These are phyloP conservation scores for Polydrusus tereticollis DNA, from an alignment of 2,888 invertebrate species.

Conservation along the genomic window DNA sequence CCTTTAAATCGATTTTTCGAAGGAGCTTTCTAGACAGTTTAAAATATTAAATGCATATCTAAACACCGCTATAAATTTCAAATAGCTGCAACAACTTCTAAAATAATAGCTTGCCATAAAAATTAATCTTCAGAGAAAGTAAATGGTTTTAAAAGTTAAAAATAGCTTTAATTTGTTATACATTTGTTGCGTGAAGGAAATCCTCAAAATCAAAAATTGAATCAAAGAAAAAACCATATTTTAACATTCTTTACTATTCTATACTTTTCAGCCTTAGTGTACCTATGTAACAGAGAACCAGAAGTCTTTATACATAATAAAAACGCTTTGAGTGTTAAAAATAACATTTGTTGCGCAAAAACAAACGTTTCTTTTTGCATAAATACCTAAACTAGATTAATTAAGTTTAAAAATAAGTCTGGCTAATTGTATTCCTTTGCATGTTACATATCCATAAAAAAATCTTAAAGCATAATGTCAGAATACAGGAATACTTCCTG, in stretches of 20 bases:
- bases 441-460: constrained; percentile 13
- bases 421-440: constrained; percentile 19
- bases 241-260: too few relatives aligned
- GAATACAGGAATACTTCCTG: neutral
- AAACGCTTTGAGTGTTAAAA: too few relatives aligned
- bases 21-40: neutral
- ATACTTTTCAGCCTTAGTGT: too few relatives aligned
- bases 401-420: constrained; percentile 11
- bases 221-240: too few relatives aligned
- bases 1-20: neutral
- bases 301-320: too few relatives aligned
- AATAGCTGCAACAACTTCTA: neutral
- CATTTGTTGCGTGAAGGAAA: constrained; percentile 27
- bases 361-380: constrained; percentile 14
- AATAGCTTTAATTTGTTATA: constrained; percentile 1
- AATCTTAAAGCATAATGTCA: neutral
- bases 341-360: too few relatives aligned
- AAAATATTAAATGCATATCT: constrained; percentile 6
- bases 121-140: constrained; percentile 23
- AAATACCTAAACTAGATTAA: constrained; percentile 16
- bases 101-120: constrained; percentile 14
- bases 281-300: too few relatives aligned
- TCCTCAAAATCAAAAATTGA: too few relatives aligned
- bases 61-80: constrained; percentile 3
- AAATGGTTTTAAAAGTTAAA: constrained; percentile 22